A percentile compares a stretch with the other conserved stretches of the same genome.
Conservation (phyloP, 2,113 vertebrate species). For the Tetrax tetrax region DNA sequence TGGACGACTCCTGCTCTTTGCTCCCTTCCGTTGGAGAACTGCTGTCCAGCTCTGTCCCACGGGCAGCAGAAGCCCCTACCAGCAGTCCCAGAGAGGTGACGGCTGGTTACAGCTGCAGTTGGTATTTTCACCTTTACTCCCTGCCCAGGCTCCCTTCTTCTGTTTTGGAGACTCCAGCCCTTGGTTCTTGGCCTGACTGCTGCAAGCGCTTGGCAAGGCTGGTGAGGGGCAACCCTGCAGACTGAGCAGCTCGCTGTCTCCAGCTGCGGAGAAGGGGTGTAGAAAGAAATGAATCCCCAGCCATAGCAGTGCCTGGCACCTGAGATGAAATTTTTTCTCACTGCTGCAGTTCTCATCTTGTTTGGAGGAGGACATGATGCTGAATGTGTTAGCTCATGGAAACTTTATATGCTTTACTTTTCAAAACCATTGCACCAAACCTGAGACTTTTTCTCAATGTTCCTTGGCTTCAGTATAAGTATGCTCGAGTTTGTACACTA, state of each 20-base stretch:
- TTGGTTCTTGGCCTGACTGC: background rate
- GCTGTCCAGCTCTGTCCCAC: background rate
- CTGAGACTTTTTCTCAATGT: background rate
- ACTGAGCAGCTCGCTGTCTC: background rate
- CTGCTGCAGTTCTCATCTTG: background rate
- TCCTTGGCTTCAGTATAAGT: background rate
- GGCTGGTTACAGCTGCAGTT: background rate
- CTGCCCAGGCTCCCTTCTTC: background rate
- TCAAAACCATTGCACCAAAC: background rate
- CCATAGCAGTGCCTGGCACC: background rate
- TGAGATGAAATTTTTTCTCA: background rate
- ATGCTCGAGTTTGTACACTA: background rate
- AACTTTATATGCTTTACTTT: background rate
- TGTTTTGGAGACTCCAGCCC: background rate
- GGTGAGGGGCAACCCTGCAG: background rate
- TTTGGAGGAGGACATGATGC: background rate
- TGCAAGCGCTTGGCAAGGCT: background rate
- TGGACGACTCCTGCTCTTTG: background rate
- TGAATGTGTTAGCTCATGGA: background rate
- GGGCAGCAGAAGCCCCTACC: background rate
- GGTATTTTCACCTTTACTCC: background rate
- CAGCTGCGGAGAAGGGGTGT: background rate
- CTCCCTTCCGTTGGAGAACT: background rate
- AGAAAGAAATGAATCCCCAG: background rate
- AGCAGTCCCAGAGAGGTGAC: background rate